phyloP scores from a whole-genome alignment of 2,888 invertebrate genomes.

The Heliconius erato region DNA sequence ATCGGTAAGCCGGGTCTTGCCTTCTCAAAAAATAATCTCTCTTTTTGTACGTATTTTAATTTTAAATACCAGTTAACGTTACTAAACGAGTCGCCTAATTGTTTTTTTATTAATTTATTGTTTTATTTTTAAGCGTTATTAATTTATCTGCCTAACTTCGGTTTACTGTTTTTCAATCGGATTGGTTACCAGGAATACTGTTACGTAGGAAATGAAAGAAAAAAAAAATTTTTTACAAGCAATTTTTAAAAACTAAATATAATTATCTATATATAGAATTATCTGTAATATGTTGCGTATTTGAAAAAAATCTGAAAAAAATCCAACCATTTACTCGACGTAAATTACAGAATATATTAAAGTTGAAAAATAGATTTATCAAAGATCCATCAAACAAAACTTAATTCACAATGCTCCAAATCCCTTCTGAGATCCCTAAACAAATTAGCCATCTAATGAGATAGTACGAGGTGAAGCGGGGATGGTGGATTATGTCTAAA shows the following conservation, averaged over 20 bases:
- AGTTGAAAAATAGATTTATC: background rate
- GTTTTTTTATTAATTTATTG: background rate
- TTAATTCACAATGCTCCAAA: constrained; percentile 65
- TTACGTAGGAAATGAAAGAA: too few relatives aligned
- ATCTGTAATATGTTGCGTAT: too few relatives aligned
- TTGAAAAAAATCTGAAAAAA: too few relatives aligned
- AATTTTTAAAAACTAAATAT: too few relatives aligned
- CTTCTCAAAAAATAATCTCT: too few relatives aligned
- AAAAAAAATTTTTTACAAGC: too few relatives aligned
- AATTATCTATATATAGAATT: too few relatives aligned
- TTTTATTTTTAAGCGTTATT: background rate
- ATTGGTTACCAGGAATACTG: too few relatives aligned
- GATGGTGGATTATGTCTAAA: constrained; percentile 73
- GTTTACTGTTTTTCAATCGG: too few relatives aligned
- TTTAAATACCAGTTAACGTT: background rate
- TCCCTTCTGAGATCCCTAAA: constrained; percentile 72
- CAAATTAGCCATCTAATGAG: constrained; percentile 81
- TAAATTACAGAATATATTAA: background rate
- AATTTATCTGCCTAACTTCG: too few relatives aligned
- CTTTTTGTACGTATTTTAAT: background rate
- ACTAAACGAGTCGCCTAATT: background rate
- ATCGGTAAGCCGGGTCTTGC: too few relatives aligned
- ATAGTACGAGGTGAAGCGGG: constrained; percentile 66
- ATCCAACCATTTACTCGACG: background rate
- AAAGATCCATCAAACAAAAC: constrained; percentile 34